phyloP scores from a whole-genome alignment of 53 echinoderm and acorn worm species.

The Antedon mediterranea region DNA sequence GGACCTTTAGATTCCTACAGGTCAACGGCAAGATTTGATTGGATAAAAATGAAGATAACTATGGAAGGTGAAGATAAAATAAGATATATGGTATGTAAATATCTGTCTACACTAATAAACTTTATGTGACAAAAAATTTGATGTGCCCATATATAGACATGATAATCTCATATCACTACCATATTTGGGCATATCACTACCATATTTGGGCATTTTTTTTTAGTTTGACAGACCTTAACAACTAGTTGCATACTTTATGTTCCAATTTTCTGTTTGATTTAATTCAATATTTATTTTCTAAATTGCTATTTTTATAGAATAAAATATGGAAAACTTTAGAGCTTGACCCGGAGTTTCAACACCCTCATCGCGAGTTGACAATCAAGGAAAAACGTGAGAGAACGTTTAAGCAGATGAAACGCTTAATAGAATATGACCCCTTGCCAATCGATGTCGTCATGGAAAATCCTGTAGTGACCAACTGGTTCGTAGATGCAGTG shows the following conservation, averaged over 20 bases:
- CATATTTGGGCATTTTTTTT: no score
- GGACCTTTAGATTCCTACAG: slow-evolving; percentile 73
- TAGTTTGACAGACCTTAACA: no score
- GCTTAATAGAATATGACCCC: slow-evolving; percentile 31
- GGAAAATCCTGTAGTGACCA: slow-evolving; percentile 16
- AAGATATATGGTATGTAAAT: slow-evolving; percentile 45
- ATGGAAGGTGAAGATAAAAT: slow-evolving; percentile 62
- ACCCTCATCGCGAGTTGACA: slow-evolving; percentile 10
- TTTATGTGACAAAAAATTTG: no score
- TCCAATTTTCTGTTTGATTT: no score
- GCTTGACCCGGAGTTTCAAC: slow-evolving; percentile 55
- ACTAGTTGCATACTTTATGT: no score
- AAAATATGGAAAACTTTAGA: slow-evolving; percentile 53
- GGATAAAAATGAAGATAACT: slow-evolving; percentile 63
- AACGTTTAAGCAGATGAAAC: slow-evolving; percentile 25
- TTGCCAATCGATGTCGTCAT: slow-evolving; percentile 9
- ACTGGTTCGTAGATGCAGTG: slow-evolving; percentile 40
- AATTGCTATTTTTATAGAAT: slow-evolving; percentile 17
- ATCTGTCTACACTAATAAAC: no score
- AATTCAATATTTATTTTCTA: not conserved
- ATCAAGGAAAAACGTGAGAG: slow-evolving; percentile 37
- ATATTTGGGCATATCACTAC: no score
- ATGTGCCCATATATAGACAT: no score
- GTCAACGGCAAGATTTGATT: slow-evolving; percentile 63
- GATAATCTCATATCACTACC: no score